Evolutionary conservation across 2,888 invertebrate genomes (phyloP), one percentile per base, ranked within the genome.

Genomic region (Yponomeuta sedellus): DNA sequence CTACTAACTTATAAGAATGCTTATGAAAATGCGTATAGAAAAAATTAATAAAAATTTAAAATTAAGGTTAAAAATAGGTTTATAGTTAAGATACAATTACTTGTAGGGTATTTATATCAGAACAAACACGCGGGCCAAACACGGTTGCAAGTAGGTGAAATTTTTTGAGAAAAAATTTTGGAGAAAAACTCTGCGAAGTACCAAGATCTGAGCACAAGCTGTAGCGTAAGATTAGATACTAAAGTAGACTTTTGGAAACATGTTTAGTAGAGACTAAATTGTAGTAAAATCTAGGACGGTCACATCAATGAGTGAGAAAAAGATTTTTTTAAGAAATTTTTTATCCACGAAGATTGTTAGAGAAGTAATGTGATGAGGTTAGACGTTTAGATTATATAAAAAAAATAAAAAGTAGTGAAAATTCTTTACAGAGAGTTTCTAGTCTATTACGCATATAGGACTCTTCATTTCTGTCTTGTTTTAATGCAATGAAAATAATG

Each of bases 161-260:
- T 71, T 69, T 69, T 69, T 67, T 67, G 56, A 63, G 56, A 28
- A 58, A 57, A 64, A 64, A 67, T 19, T 61, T 57, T 52, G 5
- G 57, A 28, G 16, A 25, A 61, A 66, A 4, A 34, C 44, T 64
- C 25, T 34, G n/a, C n/a, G 66, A 61, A 44, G 58, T 77, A 83
- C 79, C 80, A 82, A 81, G 58, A 85, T 80, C 85, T 69, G 79
- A 80, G 86, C 86, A 88, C 85, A 86, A 84, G 84, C 72, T 52
- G 67, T 81, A 85, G 79, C 68, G 69, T 86, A 87, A 84, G 83
- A 76, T 82, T 79, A 80, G 82, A 82, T 52, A 16, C 81, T 84
- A 82, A 82, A 79, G 83, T 89, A 90, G 90, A 83, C 85, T 91
- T 90, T 91, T 91, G 87, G 90, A 90, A 80, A 87, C 82, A 88